Conservation (phyloP, 1,140 invertebrate species). For the Orchestia grillus region DNA sequence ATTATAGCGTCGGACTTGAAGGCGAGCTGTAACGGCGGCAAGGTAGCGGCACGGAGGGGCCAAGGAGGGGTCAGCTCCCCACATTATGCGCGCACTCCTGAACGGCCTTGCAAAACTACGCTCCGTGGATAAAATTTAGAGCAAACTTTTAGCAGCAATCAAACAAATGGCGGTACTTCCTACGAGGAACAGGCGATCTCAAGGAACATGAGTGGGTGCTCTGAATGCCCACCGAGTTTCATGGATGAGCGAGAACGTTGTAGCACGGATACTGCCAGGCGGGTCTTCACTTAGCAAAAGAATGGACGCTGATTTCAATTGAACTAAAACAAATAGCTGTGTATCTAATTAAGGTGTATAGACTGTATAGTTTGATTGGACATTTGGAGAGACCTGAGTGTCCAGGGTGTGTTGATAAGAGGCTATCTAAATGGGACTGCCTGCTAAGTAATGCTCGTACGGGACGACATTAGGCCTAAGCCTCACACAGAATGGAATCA, state of each 20-base stretch:
- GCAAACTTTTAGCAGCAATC: neutral
- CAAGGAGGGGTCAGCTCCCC: neutral
- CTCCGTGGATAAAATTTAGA: neutral
- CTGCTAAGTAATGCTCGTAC: neutral
- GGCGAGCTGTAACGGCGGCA: neutral
- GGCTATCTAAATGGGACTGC: neutral
- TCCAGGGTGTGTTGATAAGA: neutral
- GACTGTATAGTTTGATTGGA: neutral
- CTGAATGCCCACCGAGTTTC: neutral
- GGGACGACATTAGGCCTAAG: neutral
- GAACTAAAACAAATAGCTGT: neutral
- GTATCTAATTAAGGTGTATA: neutral
- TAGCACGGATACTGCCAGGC: neutral
- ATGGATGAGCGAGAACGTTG: neutral
- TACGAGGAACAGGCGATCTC: neutral
- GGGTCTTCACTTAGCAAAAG: neutral
- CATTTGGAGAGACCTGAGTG: neutral
- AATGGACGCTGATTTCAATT: neutral
- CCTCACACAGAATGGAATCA: too few relatives aligned
- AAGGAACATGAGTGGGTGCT: neutral
- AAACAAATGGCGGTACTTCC: neutral
- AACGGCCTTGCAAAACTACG: constrained; percentile 23
- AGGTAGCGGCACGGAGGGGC: constrained; percentile 4
- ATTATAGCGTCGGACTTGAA: neutral
- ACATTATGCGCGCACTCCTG: neutral